Base-by-base conservation (phyloP, 2,888 invertebrate genomes). In the Dolichopus griseipennis region DNA sequence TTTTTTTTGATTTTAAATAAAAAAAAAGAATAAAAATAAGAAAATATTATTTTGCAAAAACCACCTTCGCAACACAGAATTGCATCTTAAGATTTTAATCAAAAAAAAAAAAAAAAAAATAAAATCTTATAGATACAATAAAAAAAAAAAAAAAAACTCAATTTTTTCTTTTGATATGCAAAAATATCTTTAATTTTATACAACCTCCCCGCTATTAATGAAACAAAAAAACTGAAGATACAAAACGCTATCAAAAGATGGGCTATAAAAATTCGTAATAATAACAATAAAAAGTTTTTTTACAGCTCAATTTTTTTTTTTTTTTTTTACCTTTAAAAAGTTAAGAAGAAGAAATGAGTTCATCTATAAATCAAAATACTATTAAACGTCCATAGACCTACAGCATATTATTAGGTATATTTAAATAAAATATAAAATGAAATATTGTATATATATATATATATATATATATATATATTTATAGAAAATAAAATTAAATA, bases 351-450 rank as follows among this genome's bases (percentile, higher is more conserved):
- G 6, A 52, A 52, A 52, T 52, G 52, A 52, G 52, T 52, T 52
- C 52, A 52, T 52, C 52, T 52, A 52, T 52, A 52, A 52, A 52
- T 52, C 52, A 52, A 52, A 52, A 18, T 2, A 52, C 52, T n/a
- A 52, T 52, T 52, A 52, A 52, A 52, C 52, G 52, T 52, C 52
- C 52, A 52, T 52, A 52, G 52, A 52, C 52, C 52, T 52, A 52
- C 52, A 52, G 52, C 52, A 52, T 52, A 18, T n/a, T n/a, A n/a
- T n/a, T n/a, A n/a, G n/a, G n/a, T n/a, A n/a, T n/a, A n/a, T n/a
- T n/a, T n/a, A n/a, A n/a, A n/a, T n/a, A 15, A 52, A 52, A 52
- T 15, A 12, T 52, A 52, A 52, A 12, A 27, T 27, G 27, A 27
- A 27, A 27, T 27, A n/a, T 27, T 27, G 27, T 27, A 27, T 12